Percentiles rank a stretch among this genome's conserved stretches.
phyloP scores from a whole-genome alignment of 1,140 invertebrate species.

The Pinna nobilis region DNA sequence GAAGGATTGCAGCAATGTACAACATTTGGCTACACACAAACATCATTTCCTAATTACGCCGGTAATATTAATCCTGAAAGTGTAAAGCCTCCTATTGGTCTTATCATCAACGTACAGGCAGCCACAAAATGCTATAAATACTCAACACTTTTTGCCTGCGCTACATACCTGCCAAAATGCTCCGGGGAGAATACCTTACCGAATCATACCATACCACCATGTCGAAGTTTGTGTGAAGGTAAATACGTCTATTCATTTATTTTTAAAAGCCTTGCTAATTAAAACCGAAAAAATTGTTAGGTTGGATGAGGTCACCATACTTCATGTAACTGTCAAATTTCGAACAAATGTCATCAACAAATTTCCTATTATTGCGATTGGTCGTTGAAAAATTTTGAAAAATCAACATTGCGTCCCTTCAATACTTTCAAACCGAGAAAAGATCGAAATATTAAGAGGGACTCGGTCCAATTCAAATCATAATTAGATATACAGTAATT shows the following conservation, averaged over 20 bases:
- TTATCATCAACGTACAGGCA: slow-evolving; percentile 45
- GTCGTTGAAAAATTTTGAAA: too few species aligned
- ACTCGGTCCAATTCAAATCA: too few species aligned
- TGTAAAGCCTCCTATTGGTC: slow-evolving; percentile 27
- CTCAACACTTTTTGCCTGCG: slow-evolving; percentile 56
- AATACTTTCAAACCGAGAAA: too few species aligned
- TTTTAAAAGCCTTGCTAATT: not conserved
- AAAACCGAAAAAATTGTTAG: too few species aligned
- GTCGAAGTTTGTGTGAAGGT: slow-evolving; percentile 67
- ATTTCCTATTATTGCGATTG: too few species aligned
- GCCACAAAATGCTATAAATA: slow-evolving; percentile 63
- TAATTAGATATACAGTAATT: too few species aligned
- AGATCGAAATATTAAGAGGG: too few species aligned
- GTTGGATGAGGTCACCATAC: too few species aligned
- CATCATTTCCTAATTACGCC: slow-evolving; percentile 61
- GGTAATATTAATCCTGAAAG: slow-evolving; percentile 41
- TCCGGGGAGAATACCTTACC: slow-evolving; percentile 44
- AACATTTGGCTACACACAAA: slow-evolving; percentile 47
- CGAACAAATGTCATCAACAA: too few species aligned
- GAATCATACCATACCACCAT: slow-evolving; percentile 63
- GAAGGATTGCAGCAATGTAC: slow-evolving; percentile 41
- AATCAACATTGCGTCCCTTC: too few species aligned
- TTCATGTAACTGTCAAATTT: too few species aligned
- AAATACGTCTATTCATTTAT: not conserved
- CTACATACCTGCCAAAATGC: slow-evolving; percentile 62